Base-by-base conservation (phyloP, 2,113 vertebrate genomes). In the Forbesichthys papilliferus region DNA sequence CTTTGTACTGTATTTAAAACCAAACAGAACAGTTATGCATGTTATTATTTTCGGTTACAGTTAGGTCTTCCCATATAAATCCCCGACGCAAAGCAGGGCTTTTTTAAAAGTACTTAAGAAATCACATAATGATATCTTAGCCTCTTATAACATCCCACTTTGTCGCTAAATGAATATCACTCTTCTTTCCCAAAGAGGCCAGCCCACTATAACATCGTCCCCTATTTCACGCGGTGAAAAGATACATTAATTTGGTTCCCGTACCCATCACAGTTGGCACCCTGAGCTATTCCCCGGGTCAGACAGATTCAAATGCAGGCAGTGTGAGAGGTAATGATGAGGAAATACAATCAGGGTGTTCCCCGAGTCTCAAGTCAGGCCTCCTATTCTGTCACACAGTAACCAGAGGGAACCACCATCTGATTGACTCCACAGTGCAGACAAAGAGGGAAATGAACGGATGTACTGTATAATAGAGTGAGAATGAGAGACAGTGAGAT, bases 341-440 rank as follows among this genome's bases (percentile, higher is more conserved):
- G 34, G n/a, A 16, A 56, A 27, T 18, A 13, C 42, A 75, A 75
- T 75, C 72, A 66, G 18, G 49, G 16, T 48, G 34, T 66, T 16
- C 16, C 42, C 54, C 42, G 48, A 27, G 14, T 12, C 0, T 54
- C 8, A 51, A 68, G 74, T 73, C 73, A 61, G n/a, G 55, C 7
- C 51, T 60, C 27, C 42, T 65, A 6, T 66, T 66, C 42, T 56
- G 11, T 18, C 5, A 27, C 54, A 71, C 49, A 72, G 49, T 53
- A 27, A 61, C 56, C 60, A 51, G 27, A 6, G 14, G 42, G 42
- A 64, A 33, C 1, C 9, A 12, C 47, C 42, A 16, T 18, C 11
- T 72, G 79, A 74, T 58, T 68, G 55, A 71, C 48, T n/a, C 18
- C 33, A 49, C 5, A 66, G 61, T 59, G 54, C 57, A 49, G 68